These are phyloP conservation scores for Eilema griseolum DNA, from an alignment of 2,888 invertebrate genomes.

Conservation along the genomic window DNA sequence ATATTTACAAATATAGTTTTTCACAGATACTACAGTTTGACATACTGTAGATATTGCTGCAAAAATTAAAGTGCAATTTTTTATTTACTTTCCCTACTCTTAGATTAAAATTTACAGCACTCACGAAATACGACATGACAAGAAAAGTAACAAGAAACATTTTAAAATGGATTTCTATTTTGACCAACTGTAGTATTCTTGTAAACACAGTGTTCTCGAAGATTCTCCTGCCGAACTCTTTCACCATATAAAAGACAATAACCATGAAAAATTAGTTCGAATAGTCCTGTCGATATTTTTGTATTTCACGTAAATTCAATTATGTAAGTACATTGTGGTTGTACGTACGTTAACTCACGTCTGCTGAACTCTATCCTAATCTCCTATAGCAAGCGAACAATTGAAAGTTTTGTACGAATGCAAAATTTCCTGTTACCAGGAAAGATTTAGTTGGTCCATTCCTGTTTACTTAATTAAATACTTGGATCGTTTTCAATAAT, in stretches of 20 bases:
- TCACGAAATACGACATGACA: background rate
- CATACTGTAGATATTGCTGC: background rate
- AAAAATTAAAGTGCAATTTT: background rate
- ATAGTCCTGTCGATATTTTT: background rate
- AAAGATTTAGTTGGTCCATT: conserved; percentile 52
- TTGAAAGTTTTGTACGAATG: conserved; percentile 38
- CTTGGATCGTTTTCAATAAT: conserved; percentile 59
- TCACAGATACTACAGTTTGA: background rate
- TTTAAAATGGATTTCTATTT: background rate
- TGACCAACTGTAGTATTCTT: background rate
- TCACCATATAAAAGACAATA: no score
- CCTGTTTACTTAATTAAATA: conserved; percentile 75
- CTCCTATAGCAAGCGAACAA: conserved; percentile 14
- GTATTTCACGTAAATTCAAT: background rate
- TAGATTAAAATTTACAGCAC: background rate
- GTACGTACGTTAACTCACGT: background rate
- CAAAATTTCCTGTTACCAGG: conserved; percentile 43
- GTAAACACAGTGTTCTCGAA: no score
- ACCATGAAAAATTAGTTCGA: no score
- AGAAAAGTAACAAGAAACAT: no score
- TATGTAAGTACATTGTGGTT: background rate
- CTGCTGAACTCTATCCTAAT: conserved; percentile 7
- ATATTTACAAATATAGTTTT: conserved; percentile 30
- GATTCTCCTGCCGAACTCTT: no score
- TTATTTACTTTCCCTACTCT: background rate